Evolutionary conservation across 1,140 invertebrate genomes (phyloP), one percentile per base, ranked within the genome.

Genomic region (Trachymyrmex cornetzi): DNA sequence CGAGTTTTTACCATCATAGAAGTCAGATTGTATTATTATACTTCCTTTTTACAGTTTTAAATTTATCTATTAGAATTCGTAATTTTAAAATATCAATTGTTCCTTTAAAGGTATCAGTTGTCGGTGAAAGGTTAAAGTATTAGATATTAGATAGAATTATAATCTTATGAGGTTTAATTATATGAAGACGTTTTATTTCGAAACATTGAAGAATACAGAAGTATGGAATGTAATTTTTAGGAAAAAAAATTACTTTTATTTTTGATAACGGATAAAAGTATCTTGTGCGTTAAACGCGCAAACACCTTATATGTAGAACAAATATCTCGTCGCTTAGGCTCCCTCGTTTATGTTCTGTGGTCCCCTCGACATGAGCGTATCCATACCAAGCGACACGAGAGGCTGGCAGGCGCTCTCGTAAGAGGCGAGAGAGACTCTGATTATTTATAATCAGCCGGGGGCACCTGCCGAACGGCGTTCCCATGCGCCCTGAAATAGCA

Each of bases 381-480:
- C 80, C 67, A 82, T 82, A 22, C 38, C 55, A 74, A 24, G 64
- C 14, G 50, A 3, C 22, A 67, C 59, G 74, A 85, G 38, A 85
- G 61, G 61, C 59, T 53, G 82, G 63, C 59, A 79, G 75, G 75
- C 82, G 59, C 82, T 55, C 48, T 64, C 61, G 55, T 69, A 61
- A 82, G 59, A 90, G 89, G 34, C 66, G 57, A 53, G 77, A 53
- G 77, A 77, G 72, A 74, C 87, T 66, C 63, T 89, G 89, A 93
- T 93, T 94, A 94, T 94, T 94, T 93, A 93, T 93, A 93, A 93
- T 93, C 92, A 81, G 87, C 64, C 59, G 34, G 59, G 87, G 91
- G 90, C 92, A 93, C 93, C 93, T 93, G 93, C 93, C 88, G 75
- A 90, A 91, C 81, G 86, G 64, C 85, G 89, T 93, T 94, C 93